Evolutionary conservation across 2,888 invertebrate genomes (phyloP), one percentile per base, ranked within the genome.

Genomic region (Aspidiotus rigidus): DNA sequence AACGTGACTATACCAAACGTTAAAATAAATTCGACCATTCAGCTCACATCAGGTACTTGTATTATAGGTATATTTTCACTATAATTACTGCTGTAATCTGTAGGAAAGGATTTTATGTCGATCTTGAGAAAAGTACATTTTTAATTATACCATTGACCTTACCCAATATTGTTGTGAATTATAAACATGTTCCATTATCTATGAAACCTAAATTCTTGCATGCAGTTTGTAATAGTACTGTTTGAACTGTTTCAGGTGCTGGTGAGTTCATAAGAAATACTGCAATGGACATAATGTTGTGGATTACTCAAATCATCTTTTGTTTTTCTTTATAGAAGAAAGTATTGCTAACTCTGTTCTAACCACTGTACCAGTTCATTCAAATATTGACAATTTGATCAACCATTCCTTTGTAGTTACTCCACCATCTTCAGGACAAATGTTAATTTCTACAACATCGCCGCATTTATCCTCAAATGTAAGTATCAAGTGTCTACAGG

Each of bases 391-490:
- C n/a, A 57, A 42, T 59, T 11, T 66, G 17, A 42, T 56, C 44
- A 66, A 66, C 41, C 66, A 66, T 66, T 66, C 66, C 66, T 66
- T 66, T 28, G 66, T 66, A n/a, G 66, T 66, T 28, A 55, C 56
- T 15, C 66, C 56, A 44, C 66, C 66, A 13, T 57, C 66, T 10
- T 57, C 66, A 13, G 66, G 66, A 13, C 66, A 66, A 44, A 66
- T 66, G 66, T 66, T 66, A 44, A 54, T 66, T 42, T 55, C 66
- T n/a, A 41, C 66, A 13, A 42, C 66, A 15, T 57, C 66, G 17
- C 56, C 66, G 44, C 66, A 66, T 28, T 15, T 66, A 66, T 57
- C 42, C 16, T 57, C 66, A 11, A 66, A 66, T 28, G 66, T 66
- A n/a, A 66, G 66, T 66, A 63, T 28, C 1, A 28, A 5, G 28